These are phyloP conservation scores for Fregata magnificens DNA, from an alignment of 2,113 vertebrate genomes.

Conservation along the genomic window DNA sequence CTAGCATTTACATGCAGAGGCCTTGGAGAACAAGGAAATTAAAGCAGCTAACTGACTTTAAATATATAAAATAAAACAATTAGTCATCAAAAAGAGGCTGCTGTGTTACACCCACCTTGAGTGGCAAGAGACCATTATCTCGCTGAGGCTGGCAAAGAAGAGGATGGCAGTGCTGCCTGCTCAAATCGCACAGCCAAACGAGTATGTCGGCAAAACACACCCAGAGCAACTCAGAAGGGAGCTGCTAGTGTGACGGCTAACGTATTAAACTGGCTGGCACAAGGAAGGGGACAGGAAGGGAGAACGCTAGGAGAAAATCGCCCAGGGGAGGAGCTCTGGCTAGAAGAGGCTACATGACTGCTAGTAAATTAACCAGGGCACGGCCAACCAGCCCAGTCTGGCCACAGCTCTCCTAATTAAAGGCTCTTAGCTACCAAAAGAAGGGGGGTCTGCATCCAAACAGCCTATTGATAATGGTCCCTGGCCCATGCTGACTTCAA, in stretches of 20 bases:
- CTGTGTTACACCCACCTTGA: not conserved
- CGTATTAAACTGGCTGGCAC: not conserved
- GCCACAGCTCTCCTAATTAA: not conserved
- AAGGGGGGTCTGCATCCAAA: accelerated
- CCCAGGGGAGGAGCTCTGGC: not conserved
- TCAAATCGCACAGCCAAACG: accelerated
- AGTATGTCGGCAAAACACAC: not conserved
- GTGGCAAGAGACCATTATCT: not conserved
- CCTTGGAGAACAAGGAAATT: constrained; percentile 16
- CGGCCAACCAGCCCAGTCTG: not conserved
- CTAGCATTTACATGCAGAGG: not conserved
- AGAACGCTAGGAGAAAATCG: not conserved
- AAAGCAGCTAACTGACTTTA: not conserved
- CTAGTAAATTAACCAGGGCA: not conserved
- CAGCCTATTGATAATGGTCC: not conserved
- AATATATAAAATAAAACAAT: not conserved
- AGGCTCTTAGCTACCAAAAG: not conserved
- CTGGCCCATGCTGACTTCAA: not conserved
- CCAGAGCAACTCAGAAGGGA: not conserved
- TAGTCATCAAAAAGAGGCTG: constrained; percentile 1
- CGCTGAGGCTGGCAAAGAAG: not conserved
- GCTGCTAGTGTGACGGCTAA: not conserved
- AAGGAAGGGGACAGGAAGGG: not conserved
- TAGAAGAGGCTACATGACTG: not conserved
- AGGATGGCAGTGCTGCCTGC: not conserved